A percentile compares a stretch with the other conserved stretches of the same genome.
Conservation (phyloP, 2,113 vertebrate species). For the Loxodonta africana region DNA sequence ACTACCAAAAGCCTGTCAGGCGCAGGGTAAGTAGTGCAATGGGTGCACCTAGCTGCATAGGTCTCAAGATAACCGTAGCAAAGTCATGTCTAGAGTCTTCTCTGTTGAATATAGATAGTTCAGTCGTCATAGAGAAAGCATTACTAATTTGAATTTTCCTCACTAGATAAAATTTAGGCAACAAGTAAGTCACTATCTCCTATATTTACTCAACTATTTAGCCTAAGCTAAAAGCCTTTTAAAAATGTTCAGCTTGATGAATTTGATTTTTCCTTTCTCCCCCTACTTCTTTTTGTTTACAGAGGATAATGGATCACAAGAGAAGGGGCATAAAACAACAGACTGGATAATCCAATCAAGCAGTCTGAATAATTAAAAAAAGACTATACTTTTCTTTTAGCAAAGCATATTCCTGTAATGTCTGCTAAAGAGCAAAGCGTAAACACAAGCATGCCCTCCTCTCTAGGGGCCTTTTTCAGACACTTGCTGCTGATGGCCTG, state of each 20-base stretch:
- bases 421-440: not conserved
- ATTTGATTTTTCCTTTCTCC: constrained; percentile 10
- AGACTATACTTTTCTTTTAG: not conserved
- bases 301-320: not conserved
- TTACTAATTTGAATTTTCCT: not conserved
- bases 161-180: not conserved
- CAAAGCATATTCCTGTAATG: not conserved
- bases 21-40: not conserved
- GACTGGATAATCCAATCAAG: not conserved
- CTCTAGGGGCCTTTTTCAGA: not conserved
- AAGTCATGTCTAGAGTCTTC: not conserved
- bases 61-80: not conserved
- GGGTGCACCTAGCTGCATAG: not conserved
- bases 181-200: not conserved
- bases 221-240: not conserved
- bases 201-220: constrained; percentile 6
- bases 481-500: not conserved
- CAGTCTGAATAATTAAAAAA: constrained; percentile 15
- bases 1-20: not conserved
- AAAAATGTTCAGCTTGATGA: not conserved
- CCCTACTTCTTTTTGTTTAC: not conserved
- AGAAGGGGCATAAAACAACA: not conserved
- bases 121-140: not conserved
- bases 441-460: not conserved
- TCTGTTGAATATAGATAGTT: not conserved